phyloP scores from a whole-genome alignment of 2,113 vertebrate genomes.

The Eonycteris spelaea region DNA sequence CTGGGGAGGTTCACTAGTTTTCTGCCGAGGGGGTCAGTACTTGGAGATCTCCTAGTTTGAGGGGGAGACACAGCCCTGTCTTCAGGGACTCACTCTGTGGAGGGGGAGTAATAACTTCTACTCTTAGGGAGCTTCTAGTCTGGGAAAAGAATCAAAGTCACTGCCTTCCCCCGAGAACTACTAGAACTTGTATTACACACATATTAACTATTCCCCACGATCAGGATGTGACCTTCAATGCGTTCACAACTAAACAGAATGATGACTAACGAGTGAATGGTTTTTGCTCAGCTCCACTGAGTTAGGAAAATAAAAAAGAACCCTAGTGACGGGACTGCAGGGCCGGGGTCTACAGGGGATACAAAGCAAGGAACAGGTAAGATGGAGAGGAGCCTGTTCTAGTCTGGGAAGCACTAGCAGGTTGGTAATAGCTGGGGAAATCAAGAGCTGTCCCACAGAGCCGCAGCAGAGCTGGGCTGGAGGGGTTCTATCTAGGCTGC shows the following conservation, averaged over 20 bases:
- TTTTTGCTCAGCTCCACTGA: not conserved
- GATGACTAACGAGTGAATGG: not conserved
- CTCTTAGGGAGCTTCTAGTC: not conserved
- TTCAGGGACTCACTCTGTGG: not conserved
- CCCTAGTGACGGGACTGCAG: rapidly evolving
- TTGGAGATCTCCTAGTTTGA: not conserved
- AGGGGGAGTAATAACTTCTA: not conserved
- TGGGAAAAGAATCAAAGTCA: not conserved
- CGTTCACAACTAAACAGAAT: not conserved
- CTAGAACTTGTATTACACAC: not conserved
- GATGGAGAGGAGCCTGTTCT: not conserved
- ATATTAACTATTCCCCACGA: not conserved
- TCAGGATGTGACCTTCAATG: not conserved
- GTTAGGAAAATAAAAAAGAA: not conserved
- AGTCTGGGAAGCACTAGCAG: rapidly evolving
- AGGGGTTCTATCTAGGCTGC: not conserved
- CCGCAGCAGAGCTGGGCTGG: not conserved
- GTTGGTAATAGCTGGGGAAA: rapidly evolving
- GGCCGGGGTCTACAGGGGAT: too few species aligned
- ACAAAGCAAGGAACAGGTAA: rapidly evolving
- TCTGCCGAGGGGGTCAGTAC: not conserved
- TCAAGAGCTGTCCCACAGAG: rapidly evolving
- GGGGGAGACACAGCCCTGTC: not conserved
- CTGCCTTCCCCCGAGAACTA: not conserved
- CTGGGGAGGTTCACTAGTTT: not conserved